These are phyloP conservation scores for Hypotaenidia philippensis DNA, from an alignment of 2,797 vertebrate genomes.

Conservation along the genomic window DNA sequence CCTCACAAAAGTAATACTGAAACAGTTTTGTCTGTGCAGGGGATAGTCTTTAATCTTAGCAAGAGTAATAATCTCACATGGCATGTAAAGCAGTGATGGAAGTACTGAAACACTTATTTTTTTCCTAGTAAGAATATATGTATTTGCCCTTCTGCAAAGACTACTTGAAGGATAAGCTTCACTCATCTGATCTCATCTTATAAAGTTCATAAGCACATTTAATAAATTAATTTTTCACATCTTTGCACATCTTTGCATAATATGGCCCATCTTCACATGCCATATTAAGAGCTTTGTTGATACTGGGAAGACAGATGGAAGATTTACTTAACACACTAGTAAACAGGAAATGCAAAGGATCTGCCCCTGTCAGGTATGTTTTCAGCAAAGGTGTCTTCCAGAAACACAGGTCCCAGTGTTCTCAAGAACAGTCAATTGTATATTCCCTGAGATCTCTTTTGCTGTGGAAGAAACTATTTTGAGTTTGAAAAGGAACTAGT, in stretches of 20 bases:
- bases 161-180: neutral
- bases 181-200: neutral
- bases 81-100: neutral
- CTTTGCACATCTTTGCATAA: neutral
- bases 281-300: neutral
- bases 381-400: neutral
- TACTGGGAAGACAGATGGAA: neutral
- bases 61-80: neutral
- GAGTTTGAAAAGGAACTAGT: neutral
- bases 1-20: neutral
- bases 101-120: neutral
- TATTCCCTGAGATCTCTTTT: neutral
- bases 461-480: neutral
- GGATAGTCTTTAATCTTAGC: neutral
- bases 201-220: neutral
- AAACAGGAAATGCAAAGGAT: neutral
- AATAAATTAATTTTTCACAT: neutral
- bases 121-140: neutral
- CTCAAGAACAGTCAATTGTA: neutral
- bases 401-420: neutral
- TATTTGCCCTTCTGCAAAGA: neutral
- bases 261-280: neutral
- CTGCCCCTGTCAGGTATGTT: neutral
- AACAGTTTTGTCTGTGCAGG: neutral
- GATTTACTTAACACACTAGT: neutral